These are phyloP conservation scores for Phengaris alcon DNA, from an alignment of 2,888 invertebrate genomes.

Conservation along the genomic window DNA sequence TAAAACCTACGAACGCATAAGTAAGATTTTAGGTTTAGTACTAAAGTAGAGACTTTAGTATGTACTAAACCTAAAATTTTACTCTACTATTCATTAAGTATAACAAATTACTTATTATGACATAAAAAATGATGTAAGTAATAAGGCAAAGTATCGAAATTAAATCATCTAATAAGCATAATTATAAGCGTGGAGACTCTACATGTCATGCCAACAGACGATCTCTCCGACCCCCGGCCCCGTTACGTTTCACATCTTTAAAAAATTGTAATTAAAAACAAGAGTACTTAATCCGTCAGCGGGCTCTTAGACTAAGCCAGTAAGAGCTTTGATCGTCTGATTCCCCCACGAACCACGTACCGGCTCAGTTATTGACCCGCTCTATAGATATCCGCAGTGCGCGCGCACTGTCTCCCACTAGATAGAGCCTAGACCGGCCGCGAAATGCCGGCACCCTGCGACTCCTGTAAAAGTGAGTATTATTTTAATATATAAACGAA, in stretches of 20 bases:
- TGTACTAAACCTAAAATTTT: too few relatives aligned
- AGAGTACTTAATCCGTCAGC: conserved; percentile 13
- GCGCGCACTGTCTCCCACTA: conserved; percentile 50
- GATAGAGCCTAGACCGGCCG: conserved; percentile 45
- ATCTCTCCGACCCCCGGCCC: not conserved
- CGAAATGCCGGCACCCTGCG: conserved; percentile 70
- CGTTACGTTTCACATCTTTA: not conserved
- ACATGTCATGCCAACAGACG: not conserved
- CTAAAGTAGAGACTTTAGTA: too few relatives aligned
- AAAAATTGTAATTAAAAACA: not conserved
- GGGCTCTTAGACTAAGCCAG: conserved; percentile 45
- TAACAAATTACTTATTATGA: too few relatives aligned
- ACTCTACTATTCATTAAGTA: too few relatives aligned
- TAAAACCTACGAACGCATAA: too few relatives aligned
- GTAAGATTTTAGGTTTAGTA: too few relatives aligned
- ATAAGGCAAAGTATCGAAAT: too few relatives aligned
- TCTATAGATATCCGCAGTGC: conserved; percentile 49
- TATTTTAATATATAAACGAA: not conserved
- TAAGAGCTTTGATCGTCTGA: conserved; percentile 53
- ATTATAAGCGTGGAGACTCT: too few relatives aligned
- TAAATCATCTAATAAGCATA: too few relatives aligned
- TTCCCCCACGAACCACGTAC: conserved; percentile 59
- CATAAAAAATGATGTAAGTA: too few relatives aligned
- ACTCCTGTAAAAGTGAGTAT: conserved; percentile 67
- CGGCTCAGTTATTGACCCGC: conserved; percentile 75